Base-by-base conservation (phyloP, 2,113 vertebrate genomes). In the Nycticryphes semicollaris region DNA sequence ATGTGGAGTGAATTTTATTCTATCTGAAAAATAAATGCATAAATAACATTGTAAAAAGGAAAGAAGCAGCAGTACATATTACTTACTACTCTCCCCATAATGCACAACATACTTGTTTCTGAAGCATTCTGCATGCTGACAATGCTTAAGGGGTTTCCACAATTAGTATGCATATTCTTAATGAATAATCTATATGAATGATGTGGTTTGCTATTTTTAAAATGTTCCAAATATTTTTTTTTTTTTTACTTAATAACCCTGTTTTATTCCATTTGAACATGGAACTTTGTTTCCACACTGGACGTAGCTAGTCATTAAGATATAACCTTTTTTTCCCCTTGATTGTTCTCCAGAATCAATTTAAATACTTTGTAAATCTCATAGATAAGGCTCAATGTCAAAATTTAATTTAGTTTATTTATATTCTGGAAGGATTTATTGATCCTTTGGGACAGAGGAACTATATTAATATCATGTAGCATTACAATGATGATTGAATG, bases 371-470 rank as follows among this genome's bases (percentile, higher is more conserved):
- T 84, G 41, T 64, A 95, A 84, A 93, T 85, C 90, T 97, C 79
- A 95, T 96, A 97, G 96, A 94, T 91, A 95, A 90, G 60, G 67
- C 72, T 93, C 57, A 20, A 82, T 82, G 82, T 59, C 77, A 94
- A 83, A 59, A 83, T 95, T 91, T 95, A 94, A 96, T 94, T 72
- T 76, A 67, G 39, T 88, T 89, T 93, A 76, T 88, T 95, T 97
- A 70, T 95, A 37, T 92, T 93, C 75, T 93, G 75, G 53, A 63
- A 95, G 28, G 84, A 64, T 80, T 94, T 96, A 93, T 91, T 77
- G 94, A 78, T 94, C 39, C 75, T 94, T 89, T 69, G 63, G 10
- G 50, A 51, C 93, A 60, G 96, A 80, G 39, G 33, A 68, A 63
- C 81, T 95, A 19, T 91, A 90, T 89, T 93, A 91, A 77, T 60